Conservation (phyloP, 2,797 vertebrate genomes). For the Macropodus opercularis region DNA sequence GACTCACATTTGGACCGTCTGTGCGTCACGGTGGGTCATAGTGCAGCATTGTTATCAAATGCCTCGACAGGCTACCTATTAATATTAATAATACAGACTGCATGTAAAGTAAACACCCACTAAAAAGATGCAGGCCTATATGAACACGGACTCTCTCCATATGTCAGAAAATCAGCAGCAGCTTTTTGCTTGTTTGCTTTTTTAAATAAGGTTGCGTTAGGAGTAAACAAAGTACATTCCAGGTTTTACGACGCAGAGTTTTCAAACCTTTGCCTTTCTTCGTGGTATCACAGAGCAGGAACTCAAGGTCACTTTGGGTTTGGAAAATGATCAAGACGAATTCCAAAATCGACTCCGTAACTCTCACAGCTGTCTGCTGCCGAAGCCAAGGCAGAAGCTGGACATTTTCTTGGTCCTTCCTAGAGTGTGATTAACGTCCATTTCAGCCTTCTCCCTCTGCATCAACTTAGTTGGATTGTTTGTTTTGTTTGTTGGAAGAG, state of each 20-base stretch:
- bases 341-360: slow-evolving; percentile 45
- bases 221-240: slow-evolving; percentile 38
- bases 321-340: slow-evolving; percentile 75
- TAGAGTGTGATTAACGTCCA: slow-evolving; percentile 47
- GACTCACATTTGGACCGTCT: slow-evolving; percentile 18
- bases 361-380: slow-evolving; percentile 66
- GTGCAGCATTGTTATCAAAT: slow-evolving; percentile 24
- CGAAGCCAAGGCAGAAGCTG: slow-evolving; percentile 58
- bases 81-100: not conserved
- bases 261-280: slow-evolving; percentile 58
- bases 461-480: slow-evolving; percentile 44
- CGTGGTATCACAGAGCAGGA: slow-evolving; percentile 61
- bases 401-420: slow-evolving; percentile 35
- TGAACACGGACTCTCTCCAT: too few species aligned
- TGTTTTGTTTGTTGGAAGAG: slow-evolving; percentile 44
- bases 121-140: too few species aligned
- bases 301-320: slow-evolving; percentile 58
- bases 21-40: slow-evolving; percentile 35
- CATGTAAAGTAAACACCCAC: too few species aligned
- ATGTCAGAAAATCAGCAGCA: too few species aligned
- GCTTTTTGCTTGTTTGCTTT: too few species aligned
- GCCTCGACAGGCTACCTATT: not conserved
- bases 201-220: slow-evolving; percentile 26
- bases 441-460: slow-evolving; percentile 23
- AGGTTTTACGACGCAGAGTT: slow-evolving; percentile 50